Evolutionary conservation across 2,113 vertebrate genomes (phyloP).

Genomic region (crab-eating macaque (Macaca fascicularis)): T2T-MFA8v1.1 NC_088376.1:125692001-125692500

Average conservation of each 20-base stretch:
- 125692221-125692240: no score
- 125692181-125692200: background rate
- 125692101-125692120: background rate
- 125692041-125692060: background rate
- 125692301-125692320: background rate
- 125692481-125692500: background rate
- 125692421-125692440: background rate
- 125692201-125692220: no score
- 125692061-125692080: background rate
- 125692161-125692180: background rate
- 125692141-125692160: background rate
- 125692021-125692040: background rate
- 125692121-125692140: background rate
- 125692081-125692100: background rate
- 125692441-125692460: background rate
- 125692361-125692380: background rate
- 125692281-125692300: no score
- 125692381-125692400: accelerated
- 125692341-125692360: background rate
- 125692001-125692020: background rate
- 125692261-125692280: no score
- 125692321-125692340: background rate
- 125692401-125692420: background rate
- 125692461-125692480: background rate
- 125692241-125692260: no score